phyloP scores from a whole-genome alignment of 2,888 invertebrate genomes.

The Anaspis maculata region DNA sequence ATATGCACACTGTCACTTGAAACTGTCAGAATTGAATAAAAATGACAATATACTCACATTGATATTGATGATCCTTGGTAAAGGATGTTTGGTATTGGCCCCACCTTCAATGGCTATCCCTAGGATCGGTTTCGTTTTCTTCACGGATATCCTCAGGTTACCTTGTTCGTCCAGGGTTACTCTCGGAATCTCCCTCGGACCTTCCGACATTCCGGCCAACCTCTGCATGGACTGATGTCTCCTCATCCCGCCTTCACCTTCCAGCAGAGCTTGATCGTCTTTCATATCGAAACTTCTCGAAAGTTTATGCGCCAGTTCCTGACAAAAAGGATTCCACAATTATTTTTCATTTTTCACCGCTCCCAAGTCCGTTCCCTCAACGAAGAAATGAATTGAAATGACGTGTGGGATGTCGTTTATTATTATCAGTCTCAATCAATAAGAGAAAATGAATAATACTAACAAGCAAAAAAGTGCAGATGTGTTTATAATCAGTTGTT shows the following conservation, averaged over 20 bases:
- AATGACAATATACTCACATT: constrained; percentile 86
- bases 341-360: too few species aligned
- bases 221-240: constrained; percentile 73
- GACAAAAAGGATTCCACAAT: too few species aligned
- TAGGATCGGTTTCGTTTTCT: constrained; percentile 88
- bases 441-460: not conserved
- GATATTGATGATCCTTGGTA: constrained; percentile 93
- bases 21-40: too few species aligned
- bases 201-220: constrained; percentile 50
- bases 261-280: constrained; percentile 67
- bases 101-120: constrained; percentile 98
- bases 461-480: too few species aligned
- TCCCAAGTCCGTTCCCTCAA: too few species aligned
- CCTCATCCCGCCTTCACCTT: constrained; percentile 55
- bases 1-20: too few species aligned
- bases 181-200: constrained; percentile 48
- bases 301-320: constrained; percentile 82
- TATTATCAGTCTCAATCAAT: too few species aligned
- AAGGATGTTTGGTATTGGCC: constrained; percentile 88
- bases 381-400: too few species aligned
- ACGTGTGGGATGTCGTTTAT: too few species aligned
- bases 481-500: too few species aligned
- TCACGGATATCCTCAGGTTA: constrained; percentile 79
- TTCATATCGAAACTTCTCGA: constrained; percentile 86
- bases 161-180: constrained; percentile 81